These are phyloP conservation scores for Oligia latruncula DNA, from an alignment of 2,888 invertebrate species.

Conservation along the genomic window DNA sequence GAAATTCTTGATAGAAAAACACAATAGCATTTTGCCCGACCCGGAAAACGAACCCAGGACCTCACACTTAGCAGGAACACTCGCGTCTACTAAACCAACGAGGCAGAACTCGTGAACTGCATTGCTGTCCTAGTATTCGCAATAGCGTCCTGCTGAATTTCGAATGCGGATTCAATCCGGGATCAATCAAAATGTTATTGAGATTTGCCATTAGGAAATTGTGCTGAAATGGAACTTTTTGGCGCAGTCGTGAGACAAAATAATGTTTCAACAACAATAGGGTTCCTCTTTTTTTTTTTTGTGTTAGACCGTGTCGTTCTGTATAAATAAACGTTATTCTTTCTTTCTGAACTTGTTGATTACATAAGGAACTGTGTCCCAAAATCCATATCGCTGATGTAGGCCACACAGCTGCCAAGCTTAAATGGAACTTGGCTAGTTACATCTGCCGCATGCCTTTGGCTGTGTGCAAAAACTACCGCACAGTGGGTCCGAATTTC, in stretches of 20 bases:
- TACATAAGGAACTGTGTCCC: background rate
- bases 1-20: background rate
- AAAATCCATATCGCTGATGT: background rate
- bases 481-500: background rate
- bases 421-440: conserved; percentile 7
- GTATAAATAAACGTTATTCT: too few relatives aligned
- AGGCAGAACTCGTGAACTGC: background rate
- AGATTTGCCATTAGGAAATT: too few relatives aligned
- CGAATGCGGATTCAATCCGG: too few relatives aligned
- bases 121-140: background rate
- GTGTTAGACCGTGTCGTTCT: too few relatives aligned
- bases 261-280: background rate
- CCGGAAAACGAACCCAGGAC: background rate
- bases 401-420: conserved; percentile 22
- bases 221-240: too few relatives aligned
- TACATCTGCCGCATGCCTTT: background rate
- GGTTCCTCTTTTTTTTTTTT: background rate
- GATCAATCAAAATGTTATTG: too few relatives aligned
- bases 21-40: background rate
- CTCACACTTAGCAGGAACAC: background rate
- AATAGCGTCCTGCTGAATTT: too few relatives aligned
- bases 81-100: background rate
- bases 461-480: background rate
- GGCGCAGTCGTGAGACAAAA: background rate
- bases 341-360: background rate